Conservation (phyloP, 2,888 invertebrate genomes). For the Lycocerus yunnanus region DNA sequence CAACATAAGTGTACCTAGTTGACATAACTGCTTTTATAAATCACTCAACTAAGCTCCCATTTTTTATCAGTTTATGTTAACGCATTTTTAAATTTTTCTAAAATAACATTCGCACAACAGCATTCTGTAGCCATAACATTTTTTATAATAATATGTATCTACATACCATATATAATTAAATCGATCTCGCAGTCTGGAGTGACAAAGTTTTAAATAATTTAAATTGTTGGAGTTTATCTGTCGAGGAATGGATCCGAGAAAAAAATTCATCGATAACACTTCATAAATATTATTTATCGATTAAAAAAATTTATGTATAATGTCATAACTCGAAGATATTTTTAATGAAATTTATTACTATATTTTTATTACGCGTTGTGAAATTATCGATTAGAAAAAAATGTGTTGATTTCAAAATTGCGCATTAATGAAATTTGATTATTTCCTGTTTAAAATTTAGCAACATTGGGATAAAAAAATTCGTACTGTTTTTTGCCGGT, state of each 20-base stretch:
- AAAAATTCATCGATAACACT: background rate
- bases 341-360: background rate
- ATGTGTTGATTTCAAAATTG: background rate
- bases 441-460: background rate
- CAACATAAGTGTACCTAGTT: constrained; percentile 20
- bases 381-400: background rate
- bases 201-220: background rate
- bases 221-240: background rate
- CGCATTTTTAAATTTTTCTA: background rate
- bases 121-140: background rate
- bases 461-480: no score
- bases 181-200: background rate
- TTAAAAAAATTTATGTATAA: background rate
- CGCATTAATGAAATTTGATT: background rate
- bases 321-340: background rate
- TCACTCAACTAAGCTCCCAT: constrained; percentile 13
- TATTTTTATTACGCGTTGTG: background rate
- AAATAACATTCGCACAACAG: background rate
- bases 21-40: constrained; percentile 18
- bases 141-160: no score
- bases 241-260: background rate
- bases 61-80: constrained; percentile 8
- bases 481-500: no score
- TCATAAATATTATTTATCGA: background rate
- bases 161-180: no score